A percentile compares a stretch with the other conserved stretches of the same genome.
Conservation (phyloP, 2,797 vertebrate species). For the Tachyglossus aculeatus region DNA sequence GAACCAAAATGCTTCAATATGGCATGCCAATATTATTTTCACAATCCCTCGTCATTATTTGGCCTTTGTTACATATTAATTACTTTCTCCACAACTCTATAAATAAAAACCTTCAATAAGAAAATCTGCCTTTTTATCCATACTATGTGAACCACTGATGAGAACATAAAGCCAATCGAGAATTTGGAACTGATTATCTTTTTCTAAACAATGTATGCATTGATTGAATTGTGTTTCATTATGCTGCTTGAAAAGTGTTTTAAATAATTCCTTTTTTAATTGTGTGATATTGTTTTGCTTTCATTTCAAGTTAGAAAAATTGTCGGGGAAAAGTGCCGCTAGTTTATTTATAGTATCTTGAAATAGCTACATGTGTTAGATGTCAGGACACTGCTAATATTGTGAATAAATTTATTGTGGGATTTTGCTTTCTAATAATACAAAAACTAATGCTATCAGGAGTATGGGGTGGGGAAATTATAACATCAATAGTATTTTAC, state of each 20-base stretch:
- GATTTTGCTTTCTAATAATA: fast-evolving
- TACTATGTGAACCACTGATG: too few relatives aligned
- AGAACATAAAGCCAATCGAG: too few relatives aligned
- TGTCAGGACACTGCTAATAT: neutral
- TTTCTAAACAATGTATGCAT: neutral
- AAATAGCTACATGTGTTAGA: neutral
- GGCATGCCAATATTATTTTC: neutral
- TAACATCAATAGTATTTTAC: too few relatives aligned
- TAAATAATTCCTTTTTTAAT: neutral
- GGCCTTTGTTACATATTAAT: too few relatives aligned
- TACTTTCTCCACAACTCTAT: too few relatives aligned
- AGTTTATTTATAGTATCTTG: conserved; percentile 4
- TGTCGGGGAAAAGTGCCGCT: neutral
- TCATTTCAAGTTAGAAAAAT: conserved; percentile 15
- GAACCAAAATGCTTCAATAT: neutral
- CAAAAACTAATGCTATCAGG: too few relatives aligned
- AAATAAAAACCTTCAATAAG: neutral
- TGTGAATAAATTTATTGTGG: neutral
- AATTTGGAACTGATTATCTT: neutral
- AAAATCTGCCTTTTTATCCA: conserved; percentile 17
- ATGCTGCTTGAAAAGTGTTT: neutral
- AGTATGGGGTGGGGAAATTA: too few relatives aligned
- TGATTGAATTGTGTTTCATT: fast-evolving
- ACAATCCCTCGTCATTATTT: neutral
- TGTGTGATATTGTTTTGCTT: conserved; percentile 13